A percentile compares a stretch with the other conserved stretches of the same genome.
These are phyloP conservation scores for Nasonia oneida DNA, from an alignment of 2,888 invertebrate species.

Conservation along the genomic window DNA sequence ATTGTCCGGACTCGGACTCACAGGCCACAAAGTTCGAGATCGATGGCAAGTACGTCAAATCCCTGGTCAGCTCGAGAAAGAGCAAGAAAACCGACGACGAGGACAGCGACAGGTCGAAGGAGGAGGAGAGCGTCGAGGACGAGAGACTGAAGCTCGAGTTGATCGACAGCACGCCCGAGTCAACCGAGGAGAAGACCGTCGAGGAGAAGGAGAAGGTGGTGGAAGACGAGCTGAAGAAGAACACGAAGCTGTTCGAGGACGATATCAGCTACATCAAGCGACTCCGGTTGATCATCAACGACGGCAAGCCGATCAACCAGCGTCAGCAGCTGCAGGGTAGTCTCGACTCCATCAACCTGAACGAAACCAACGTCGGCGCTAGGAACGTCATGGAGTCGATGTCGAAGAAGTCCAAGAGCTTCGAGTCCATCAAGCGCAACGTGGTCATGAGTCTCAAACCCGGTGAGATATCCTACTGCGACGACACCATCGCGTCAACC, in stretches of 20 bases:
- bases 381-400: constrained; percentile 64
- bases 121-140: constrained; percentile 54
- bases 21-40: constrained; percentile 68
- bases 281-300: constrained; percentile 57
- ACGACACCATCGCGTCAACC: constrained; percentile 57
- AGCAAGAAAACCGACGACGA: constrained; percentile 69
- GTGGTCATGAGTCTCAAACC: constrained; percentile 62
- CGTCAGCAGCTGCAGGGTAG: constrained; percentile 68
- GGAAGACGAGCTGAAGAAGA: constrained; percentile 43
- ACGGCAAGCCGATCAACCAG: constrained; percentile 47
- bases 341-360: constrained; percentile 70
- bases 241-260: constrained; percentile 52
- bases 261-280: constrained; percentile 61
- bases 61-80: constrained; percentile 74
- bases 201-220: not conserved
- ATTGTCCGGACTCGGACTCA: constrained; percentile 45
- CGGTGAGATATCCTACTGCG: constrained; percentile 68
- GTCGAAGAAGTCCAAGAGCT: constrained; percentile 77
- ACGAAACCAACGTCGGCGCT: constrained; percentile 57
- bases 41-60: constrained; percentile 76
- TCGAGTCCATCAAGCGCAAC: constrained; percentile 74
- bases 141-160: not conserved
- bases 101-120: constrained; percentile 21
- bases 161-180: constrained; percentile 3
- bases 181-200: constrained; percentile 45